Evolutionary conservation across 1,140 invertebrate genomes (phyloP).

Genomic region (Epicauta chinensis): DNA sequence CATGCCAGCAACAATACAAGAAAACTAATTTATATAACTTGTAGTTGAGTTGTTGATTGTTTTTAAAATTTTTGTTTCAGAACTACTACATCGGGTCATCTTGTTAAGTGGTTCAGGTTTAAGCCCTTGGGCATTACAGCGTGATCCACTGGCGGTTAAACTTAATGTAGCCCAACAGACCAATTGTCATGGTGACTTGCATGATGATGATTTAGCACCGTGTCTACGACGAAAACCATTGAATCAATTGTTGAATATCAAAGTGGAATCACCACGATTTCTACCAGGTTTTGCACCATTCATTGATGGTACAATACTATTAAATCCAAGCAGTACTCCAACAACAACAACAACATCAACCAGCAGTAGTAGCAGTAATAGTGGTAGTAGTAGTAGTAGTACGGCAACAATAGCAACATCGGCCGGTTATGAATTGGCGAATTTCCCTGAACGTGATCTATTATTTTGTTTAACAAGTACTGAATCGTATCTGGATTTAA

Average conservation of each 20-base stretch:
- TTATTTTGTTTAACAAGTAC: constrained; percentile 64
- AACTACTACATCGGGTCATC: constrained; percentile 84
- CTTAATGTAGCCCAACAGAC: constrained; percentile 71
- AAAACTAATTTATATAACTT: no score
- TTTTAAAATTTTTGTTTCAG: constrained; percentile 49
- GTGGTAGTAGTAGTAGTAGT: not conserved
- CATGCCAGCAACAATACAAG: no score
- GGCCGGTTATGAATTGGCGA: constrained; percentile 70
- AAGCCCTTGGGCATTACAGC: constrained; percentile 89
- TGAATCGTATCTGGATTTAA: constrained; percentile 71
- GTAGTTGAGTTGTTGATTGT: no score
- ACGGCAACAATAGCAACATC: constrained; percentile 47
- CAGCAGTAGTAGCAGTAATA: not conserved
- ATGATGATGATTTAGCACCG: constrained; percentile 73
- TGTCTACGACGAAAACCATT: constrained; percentile 72
- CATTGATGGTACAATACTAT: constrained; percentile 74
- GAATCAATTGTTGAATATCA: constrained; percentile 59
- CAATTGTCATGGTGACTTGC: constrained; percentile 67
- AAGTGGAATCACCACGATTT: constrained; percentile 71
- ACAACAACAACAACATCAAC: constrained; percentile 11
- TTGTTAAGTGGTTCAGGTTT: constrained; percentile 92
- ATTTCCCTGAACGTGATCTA: constrained; percentile 73
- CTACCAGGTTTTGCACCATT: constrained; percentile 79
- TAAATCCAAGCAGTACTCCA: constrained; percentile 46
- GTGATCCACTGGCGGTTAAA: constrained; percentile 76